phyloP scores from a whole-genome alignment of 2,888 invertebrate genomes.

The Eurois occulta region DNA sequence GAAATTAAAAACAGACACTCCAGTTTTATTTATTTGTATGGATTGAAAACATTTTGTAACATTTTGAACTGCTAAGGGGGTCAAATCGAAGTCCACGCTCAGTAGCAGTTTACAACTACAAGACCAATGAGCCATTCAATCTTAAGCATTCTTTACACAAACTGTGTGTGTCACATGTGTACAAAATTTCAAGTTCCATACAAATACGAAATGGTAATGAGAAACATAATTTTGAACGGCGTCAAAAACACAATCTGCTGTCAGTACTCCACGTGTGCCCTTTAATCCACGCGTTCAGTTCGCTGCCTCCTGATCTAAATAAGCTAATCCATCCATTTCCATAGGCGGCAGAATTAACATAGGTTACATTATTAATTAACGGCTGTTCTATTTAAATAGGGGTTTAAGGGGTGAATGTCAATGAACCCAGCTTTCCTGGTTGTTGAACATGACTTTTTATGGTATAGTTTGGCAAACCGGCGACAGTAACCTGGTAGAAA shows the following conservation, averaged over 20 bases:
- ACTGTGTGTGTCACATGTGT: background rate
- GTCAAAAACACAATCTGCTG: constrained; percentile 36
- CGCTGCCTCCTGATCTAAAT: constrained; percentile 53
- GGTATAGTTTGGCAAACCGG: background rate
- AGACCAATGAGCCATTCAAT: background rate
- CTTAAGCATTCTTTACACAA: background rate
- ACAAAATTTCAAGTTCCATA: background rate
- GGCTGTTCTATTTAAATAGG: constrained; percentile 39
- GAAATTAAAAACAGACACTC: no score
- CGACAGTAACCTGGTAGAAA: background rate
- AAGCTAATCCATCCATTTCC: constrained; percentile 48
- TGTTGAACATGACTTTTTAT: constrained; percentile 8
- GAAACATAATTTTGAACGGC: background rate
- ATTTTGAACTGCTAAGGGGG: background rate
- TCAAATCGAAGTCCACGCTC: background rate
- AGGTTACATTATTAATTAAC: constrained; percentile 64
- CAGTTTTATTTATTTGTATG: no score
- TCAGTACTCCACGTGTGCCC: constrained; percentile 12
- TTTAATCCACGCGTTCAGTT: constrained; percentile 37
- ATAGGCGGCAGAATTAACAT: constrained; percentile 54
- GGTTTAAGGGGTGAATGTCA: background rate
- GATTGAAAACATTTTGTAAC: background rate
- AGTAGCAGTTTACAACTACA: background rate
- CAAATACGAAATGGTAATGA: constrained; percentile 4
- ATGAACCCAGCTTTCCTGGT: background rate